Base-by-base conservation (phyloP, 2,797 vertebrate species). In the Pogoniulus pusillus region DNA sequence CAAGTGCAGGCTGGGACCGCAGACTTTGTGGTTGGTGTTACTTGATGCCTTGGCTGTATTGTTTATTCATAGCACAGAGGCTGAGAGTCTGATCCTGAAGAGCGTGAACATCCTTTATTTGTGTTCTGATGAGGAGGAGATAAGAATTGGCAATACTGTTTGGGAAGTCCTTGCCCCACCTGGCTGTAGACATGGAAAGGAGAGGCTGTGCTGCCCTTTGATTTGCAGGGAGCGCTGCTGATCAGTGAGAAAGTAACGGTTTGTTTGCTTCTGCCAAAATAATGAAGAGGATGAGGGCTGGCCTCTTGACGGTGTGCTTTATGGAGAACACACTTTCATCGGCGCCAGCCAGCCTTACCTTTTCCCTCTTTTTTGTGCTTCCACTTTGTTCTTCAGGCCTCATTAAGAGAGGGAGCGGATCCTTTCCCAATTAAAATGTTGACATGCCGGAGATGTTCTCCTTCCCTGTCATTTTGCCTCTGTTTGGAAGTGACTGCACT, bases 401-500 rank as follows among this genome's bases (percentile, higher is more conserved):
- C 89, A 95, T 97, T 97, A 97, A 65, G 95, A 91, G 90, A 89
- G 47, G 85, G 82, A 94, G 96, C 0, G 13, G 95, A 92, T 96
- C 84, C 79, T 93, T 93, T 94, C 95, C 88, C 97, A 96, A 96
- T 97, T 97, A 97, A 94, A 93, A 91, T 95, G 92, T 94, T 94
- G 96, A 94, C 94, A 89, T 93, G 90, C 94, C 0, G 15, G 88
- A 94, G 96, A 96, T 3, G 27, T 75, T 95, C 91, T 83, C 71
- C 92, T 90, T 89, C 89, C 93, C 90, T 29, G 1, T 93, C 88
- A 7, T 95, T 97, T 96, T 91, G 79, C 88, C 58, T 85, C 93
- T 93, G 93, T 92, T 95, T 96, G 79, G 85, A 82, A 96, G 91
- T 93, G 95, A 95, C 88, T 93, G 93, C 92, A 91, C 88, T 94